phyloP scores from a whole-genome alignment of 2,797 vertebrate species.

The Podargus strigoides region DNA sequence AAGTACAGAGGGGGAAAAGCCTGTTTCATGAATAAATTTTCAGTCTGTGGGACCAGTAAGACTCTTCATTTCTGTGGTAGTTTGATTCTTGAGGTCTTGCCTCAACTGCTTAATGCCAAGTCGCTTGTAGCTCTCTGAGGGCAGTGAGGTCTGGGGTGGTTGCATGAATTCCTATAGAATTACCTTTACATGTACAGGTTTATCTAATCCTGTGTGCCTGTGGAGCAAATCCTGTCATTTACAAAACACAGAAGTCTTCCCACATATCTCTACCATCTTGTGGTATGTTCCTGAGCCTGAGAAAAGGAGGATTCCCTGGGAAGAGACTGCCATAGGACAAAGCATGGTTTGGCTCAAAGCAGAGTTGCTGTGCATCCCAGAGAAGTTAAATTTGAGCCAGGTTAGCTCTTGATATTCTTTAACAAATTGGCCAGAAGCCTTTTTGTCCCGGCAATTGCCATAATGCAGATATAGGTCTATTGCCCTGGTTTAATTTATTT shows the following conservation, averaged over 20 bases:
- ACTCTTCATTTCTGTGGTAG: neutral
- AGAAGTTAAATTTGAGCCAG: neutral
- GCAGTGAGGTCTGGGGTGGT: neutral
- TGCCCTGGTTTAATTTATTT: neutral
- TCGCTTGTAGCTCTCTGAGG: neutral
- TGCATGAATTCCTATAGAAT: neutral
- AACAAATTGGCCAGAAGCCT: neutral
- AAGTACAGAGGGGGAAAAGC: neutral
- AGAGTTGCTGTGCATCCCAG: neutral
- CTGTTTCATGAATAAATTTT: neutral
- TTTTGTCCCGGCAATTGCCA: neutral
- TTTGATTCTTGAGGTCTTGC: neutral
- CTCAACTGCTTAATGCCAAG: neutral
- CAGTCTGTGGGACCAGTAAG: neutral
- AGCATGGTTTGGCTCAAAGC: neutral
- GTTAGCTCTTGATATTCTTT: neutral
- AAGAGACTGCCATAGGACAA: neutral
- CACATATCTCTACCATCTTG: conserved; percentile 12
- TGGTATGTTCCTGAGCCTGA: conserved; percentile 37
- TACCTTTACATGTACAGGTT: neutral
- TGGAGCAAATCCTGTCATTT: neutral
- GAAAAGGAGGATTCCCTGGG: neutral
- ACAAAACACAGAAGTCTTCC: neutral
- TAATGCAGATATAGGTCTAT: neutral
- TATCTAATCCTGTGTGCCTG: neutral